phyloP scores from a whole-genome alignment of 2,797 vertebrate genomes.

The Paramormyrops hopkinsi region DNA sequence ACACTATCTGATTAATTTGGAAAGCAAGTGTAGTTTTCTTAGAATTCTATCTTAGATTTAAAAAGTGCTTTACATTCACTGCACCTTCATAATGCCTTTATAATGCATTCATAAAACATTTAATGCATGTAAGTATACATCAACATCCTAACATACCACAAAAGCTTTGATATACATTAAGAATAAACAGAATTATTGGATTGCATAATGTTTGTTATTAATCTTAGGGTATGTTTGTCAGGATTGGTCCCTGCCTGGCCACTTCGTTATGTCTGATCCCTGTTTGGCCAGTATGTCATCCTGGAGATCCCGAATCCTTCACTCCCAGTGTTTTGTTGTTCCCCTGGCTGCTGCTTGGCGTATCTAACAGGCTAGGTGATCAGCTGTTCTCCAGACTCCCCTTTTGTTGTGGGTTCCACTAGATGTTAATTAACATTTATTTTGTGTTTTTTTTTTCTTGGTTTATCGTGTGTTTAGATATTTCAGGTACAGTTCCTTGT shows the following conservation, averaged over 20 bases:
- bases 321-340: not conserved
- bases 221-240: not conserved
- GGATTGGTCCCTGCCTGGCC: not conserved
- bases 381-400: not conserved
- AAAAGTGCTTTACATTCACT: not conserved
- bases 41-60: not conserved
- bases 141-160: not conserved
- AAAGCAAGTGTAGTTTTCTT: not conserved
- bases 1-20: not conserved
- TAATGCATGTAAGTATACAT: not conserved
- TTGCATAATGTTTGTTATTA: not conserved
- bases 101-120: not conserved
- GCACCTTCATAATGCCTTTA: not conserved
- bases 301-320: not conserved
- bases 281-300: not conserved
- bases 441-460: not conserved
- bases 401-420: not conserved
- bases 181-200: not conserved
- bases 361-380: not conserved
- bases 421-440: not conserved
- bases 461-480: not conserved
- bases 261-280: not conserved
- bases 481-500: not conserved
- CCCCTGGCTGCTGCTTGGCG: not conserved
- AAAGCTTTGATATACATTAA: not conserved